A percentile compares a stretch with the other conserved stretches of the same genome.
phyloP scores from a whole-genome alignment of 2,113 vertebrate species.

The Ophthalmolycus amberensis region DNA sequence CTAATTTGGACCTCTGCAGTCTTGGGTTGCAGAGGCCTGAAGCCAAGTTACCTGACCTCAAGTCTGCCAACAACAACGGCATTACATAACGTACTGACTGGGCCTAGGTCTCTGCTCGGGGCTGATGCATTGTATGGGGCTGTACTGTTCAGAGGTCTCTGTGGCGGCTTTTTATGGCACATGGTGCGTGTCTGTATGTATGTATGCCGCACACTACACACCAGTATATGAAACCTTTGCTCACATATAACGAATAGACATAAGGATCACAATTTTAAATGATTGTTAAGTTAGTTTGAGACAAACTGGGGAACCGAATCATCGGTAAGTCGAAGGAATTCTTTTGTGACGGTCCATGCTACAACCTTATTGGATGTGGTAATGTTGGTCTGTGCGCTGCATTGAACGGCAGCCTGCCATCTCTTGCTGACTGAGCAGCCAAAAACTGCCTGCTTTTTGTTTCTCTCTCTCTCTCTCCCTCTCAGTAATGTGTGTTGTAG shows the following conservation, averaged over 20 bases:
- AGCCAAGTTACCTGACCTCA: conserved; percentile 60
- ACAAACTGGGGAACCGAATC: conserved; percentile 24
- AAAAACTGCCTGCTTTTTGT: conserved; percentile 81
- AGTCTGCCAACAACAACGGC: conserved; percentile 57
- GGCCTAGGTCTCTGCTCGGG: conserved; percentile 29
- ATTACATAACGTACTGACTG: conserved; percentile 61
- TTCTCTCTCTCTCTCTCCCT: conserved; percentile 66
- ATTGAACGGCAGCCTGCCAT: conserved; percentile 72
- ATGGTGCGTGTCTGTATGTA: conserved; percentile 2
- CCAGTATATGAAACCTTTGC: conserved; percentile 5
- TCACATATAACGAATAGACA: background rate
- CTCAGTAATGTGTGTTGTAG: conserved; percentile 68
- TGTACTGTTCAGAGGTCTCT: conserved; percentile 48
- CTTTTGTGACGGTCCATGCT: conserved; percentile 67
- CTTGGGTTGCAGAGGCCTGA: conserved; percentile 43
- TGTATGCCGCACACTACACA: conserved; percentile 16
- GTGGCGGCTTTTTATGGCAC: conserved; percentile 57
- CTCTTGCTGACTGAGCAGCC: conserved; percentile 82
- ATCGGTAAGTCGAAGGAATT: conserved; percentile 62
- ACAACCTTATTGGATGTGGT: conserved; percentile 69
- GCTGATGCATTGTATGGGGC: conserved; percentile 37
- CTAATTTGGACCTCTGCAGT: conserved; percentile 59
- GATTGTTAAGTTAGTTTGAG: background rate
- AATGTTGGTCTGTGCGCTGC: conserved; percentile 62
- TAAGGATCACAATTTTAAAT: background rate